Conservation (phyloP, 2,797 vertebrate genomes). For the Balearica regulorum region DNA sequence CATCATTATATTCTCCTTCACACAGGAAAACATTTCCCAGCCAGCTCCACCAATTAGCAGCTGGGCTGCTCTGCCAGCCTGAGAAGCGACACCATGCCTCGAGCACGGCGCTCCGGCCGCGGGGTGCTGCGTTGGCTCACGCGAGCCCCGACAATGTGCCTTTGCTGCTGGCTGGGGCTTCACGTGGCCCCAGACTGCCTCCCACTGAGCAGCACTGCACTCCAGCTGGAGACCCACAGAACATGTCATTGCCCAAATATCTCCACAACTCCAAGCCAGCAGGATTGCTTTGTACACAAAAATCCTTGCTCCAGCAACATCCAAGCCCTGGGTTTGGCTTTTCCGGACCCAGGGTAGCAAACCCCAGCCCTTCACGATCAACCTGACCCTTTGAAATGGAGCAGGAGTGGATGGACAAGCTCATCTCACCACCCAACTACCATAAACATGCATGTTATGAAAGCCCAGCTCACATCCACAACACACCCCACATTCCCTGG, state of each 20-base stretch:
- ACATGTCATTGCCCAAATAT: neutral
- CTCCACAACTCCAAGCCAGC: neutral
- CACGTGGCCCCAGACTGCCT: neutral
- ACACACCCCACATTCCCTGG: accelerated
- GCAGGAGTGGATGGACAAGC: neutral
- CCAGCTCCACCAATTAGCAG: neutral
- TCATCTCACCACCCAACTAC: accelerated
- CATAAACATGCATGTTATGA: accelerated
- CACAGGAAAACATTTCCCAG: neutral
- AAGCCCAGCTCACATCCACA: neutral
- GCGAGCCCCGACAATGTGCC: neutral
- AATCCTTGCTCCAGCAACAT: neutral
- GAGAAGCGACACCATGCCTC: neutral
- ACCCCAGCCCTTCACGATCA: neutral
- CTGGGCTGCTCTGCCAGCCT: neutral
- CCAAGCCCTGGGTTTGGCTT: neutral
- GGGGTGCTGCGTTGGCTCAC: neutral
- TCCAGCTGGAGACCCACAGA: neutral
- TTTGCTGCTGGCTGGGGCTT: neutral
- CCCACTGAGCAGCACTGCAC: neutral
- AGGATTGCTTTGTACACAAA: accelerated
- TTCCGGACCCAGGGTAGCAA: neutral
- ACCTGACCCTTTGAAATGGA: neutral
- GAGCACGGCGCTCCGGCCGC: accelerated
- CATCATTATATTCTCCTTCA: neutral